These are phyloP conservation scores for Hippocampus comes DNA, from an alignment of 2,113 vertebrate genomes.

Conservation along the genomic window DNA sequence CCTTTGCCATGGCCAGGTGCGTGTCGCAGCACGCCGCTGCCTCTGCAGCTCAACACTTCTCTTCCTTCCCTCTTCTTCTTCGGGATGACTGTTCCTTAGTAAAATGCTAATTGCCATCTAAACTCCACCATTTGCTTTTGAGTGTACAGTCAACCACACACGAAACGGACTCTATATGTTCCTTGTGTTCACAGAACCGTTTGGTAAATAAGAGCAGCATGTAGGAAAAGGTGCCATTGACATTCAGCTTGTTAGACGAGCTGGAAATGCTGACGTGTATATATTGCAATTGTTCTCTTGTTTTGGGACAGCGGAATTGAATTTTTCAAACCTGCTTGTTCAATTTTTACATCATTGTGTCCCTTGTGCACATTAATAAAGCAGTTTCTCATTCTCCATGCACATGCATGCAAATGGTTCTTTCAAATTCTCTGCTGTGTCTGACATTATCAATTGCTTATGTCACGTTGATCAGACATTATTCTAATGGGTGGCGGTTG, in stretches of 20 bases:
- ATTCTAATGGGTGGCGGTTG: too few species aligned
- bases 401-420: too few species aligned
- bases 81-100: slow-evolving; percentile 18
- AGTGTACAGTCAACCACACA: not conserved
- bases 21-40: slow-evolving; percentile 23
- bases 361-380: too few species aligned
- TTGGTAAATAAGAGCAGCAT: not conserved
- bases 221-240: too few species aligned
- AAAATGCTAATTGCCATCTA: slow-evolving; percentile 36
- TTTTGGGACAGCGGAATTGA: too few species aligned
- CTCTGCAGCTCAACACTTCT: slow-evolving; percentile 24
- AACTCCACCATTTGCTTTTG: slow-evolving; percentile 9
- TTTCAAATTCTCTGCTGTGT: too few species aligned
- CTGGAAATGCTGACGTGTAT: not conserved
- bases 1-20: slow-evolving; percentile 27
- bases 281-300: not conserved
- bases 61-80: slow-evolving; percentile 18
- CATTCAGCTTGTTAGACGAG: not conserved
- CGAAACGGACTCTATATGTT: not conserved
- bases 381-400: too few species aligned
- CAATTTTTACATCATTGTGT: too few species aligned
- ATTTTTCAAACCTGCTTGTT: too few species aligned
- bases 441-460: too few species aligned
- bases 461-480: too few species aligned
- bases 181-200: not conserved